Conservation (phyloP, 2,113 vertebrate genomes). For the Seriola quinqueradiata region DNA sequence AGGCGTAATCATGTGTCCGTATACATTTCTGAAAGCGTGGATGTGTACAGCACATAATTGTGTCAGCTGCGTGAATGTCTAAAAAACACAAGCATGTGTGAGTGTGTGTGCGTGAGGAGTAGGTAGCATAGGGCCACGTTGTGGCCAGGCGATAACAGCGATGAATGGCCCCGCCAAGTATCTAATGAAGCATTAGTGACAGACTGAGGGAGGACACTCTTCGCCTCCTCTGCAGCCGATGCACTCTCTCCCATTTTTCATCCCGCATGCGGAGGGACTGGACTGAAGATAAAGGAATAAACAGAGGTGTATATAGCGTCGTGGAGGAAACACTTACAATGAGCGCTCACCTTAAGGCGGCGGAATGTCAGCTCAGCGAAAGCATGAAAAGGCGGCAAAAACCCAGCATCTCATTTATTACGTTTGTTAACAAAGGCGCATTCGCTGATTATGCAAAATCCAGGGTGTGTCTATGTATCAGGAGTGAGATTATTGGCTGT, state of each 20-base stretch:
- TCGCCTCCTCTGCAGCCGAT: conserved; percentile 42
- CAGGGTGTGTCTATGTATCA: conserved; percentile 49
- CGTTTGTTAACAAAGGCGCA: conserved; percentile 30
- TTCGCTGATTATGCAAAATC: conserved; percentile 65
- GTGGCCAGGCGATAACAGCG: conserved; percentile 70
- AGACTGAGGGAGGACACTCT: conserved; percentile 52
- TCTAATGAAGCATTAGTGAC: conserved; percentile 79
- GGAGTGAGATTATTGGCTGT: conserved; percentile 48
- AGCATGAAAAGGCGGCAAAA: conserved; percentile 41
- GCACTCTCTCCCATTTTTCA: conserved; percentile 62
- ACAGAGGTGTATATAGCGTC: conserved; percentile 30
- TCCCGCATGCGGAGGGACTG: conserved; percentile 5
- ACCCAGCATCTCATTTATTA: conserved; percentile 68
- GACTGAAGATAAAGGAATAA: conserved; percentile 66
- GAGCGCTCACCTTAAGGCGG: conserved; percentile 38
- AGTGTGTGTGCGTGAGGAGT: neutral
- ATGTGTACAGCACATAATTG: neutral
- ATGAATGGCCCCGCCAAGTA: conserved; percentile 66
- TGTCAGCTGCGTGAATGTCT: conserved; percentile 8
- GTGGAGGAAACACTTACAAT: conserved; percentile 27
- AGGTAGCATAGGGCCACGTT: conserved; percentile 35
- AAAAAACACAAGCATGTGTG: conserved; percentile 1
- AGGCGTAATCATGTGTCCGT: conserved; percentile 10
- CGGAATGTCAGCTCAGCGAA: conserved; percentile 60
- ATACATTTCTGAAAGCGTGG: neutral